Evolutionary conservation across 2,113 vertebrate species (phyloP), one percentile per base, ranked within the genome.

Genomic region (Ursus arctos): DNA sequence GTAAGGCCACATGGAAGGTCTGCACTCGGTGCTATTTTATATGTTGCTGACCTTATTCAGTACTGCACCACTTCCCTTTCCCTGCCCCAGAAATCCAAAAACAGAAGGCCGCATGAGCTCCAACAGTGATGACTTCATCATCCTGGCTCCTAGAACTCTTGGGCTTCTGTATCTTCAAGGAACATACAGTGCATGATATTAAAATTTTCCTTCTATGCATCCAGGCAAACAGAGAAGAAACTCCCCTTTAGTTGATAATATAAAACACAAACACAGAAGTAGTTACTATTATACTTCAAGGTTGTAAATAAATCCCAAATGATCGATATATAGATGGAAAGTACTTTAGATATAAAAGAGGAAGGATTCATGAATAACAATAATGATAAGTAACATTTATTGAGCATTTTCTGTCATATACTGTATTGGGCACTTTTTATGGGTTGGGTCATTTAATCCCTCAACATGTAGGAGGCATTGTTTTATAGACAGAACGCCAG

Each of bases 271-370:
- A 83, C 15, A 89, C 14, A 11, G 24, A 47, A 92, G 31, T 82
- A 79, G 49, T 94, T 90, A 33, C 26, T 65, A 13, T 76, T 87
- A 36, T 10, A 22, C 59, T 86, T 97, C 33, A 74, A 24, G 43
- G 51, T 80, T 85, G 18, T 91, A 81, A 97, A 67, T 95, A 94
- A 97, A 92, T 76, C 63, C 40, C 53, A 84, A 36, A 21, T 49
- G 61, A 94, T 76, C 10, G 16, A 18, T 43, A 2, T 83, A 43
- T 51, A 76, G n/a, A 85, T 84, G 31, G 55, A 55, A 97, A 94
- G 82, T 93, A 71, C 63, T 94, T 92, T 91, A 57, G 57, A 80
- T 55, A 63, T 88, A 57, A 80, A 96, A 90, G 28, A 88, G 33
- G 51, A 94, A 95, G 69, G 36, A 74, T 91, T 69, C 71, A 21